Base-by-base conservation (phyloP, 1,140 invertebrate genomes). In the Anadara kagoshimensis region DNA sequence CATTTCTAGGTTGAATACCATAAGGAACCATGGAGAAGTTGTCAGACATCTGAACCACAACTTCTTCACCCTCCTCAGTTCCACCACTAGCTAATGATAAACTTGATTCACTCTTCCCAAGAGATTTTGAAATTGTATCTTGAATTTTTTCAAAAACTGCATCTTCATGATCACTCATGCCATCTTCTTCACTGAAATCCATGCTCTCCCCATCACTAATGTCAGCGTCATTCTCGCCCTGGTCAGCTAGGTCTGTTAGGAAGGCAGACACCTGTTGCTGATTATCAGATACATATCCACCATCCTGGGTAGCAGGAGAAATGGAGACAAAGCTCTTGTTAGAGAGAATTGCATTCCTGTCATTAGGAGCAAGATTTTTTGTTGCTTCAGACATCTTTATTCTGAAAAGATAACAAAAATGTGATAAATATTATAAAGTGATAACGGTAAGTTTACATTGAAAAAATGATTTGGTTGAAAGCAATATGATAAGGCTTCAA, bases 1-100 rank as follows among this genome's bases (percentile, higher is more conserved):
- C 78, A 11, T 79, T 79, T 59, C 76, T 81, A 0, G 79, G 80
- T 24, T 85, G 80, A 56, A 87, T 76, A 8, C 84, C 85, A 81
- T 80, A 86, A 7, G 83, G 79, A 59, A 88, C 51, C 0, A 69
- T 78, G 8, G 79, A 78, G 69, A 77, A 87, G 45, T 85, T 62
- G 18, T 82, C 78, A 16, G 84, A 83, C 26, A 51, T 10, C 5
- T 51, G 45, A n/a, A 29, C 45, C 36, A 14, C 53, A n/a, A 16
- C 4, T 41, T 64, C 47, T 24, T 36, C 29, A 26, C 53, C 12
- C 14, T 66, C 71, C 26, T 76, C 75, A 1, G 67, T 45, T 0
- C 20, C 45, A 22, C 51, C 65, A 26, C 41, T 26, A 4, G 36
- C 22, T 11, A 64, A 20, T 10, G 56, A 36, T 14, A 59, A 44